Evolutionary conservation across 2,797 vertebrate genomes (phyloP).

Genomic region (Oryzias sinensis): DNA sequence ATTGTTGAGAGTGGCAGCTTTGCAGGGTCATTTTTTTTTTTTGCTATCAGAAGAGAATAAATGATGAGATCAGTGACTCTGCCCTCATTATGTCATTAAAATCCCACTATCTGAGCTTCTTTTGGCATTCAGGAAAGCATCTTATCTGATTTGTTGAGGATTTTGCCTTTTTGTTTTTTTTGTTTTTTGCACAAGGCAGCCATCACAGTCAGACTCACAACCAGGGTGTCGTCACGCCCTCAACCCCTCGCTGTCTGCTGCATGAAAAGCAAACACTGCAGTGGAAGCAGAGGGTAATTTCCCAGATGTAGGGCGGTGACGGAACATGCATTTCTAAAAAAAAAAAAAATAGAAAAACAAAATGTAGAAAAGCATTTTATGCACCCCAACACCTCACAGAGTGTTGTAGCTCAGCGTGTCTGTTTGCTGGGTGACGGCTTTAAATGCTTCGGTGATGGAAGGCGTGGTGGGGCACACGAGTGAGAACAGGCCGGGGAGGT

Average conservation of each 20-base stretch:
- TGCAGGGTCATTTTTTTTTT: no score
- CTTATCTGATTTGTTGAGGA: no score
- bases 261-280: constrained; percentile 26
- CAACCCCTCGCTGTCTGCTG: constrained; percentile 38
- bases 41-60: no score
- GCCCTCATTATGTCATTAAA: no score
- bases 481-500: constrained; percentile 71
- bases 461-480: constrained; percentile 57
- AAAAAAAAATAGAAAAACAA: constrained; percentile 19
- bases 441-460: constrained; percentile 54
- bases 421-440: constrained; percentile 60
- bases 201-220: constrained; percentile 42
- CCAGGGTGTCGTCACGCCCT: constrained; percentile 57
- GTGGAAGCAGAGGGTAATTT: constrained; percentile 38
- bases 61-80: no score
- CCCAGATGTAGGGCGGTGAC: constrained; percentile 43
- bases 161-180: no score
- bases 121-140: no score
- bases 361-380: constrained; percentile 49
- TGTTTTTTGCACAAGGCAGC: no score
- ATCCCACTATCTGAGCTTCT: no score
- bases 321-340: constrained; percentile 35
- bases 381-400: constrained; percentile 53
- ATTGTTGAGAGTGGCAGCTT: no score
- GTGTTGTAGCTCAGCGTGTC: constrained; percentile 49